Conservation (phyloP, 2,888 invertebrate species). For the Rhyacophila evoluta region DNA sequence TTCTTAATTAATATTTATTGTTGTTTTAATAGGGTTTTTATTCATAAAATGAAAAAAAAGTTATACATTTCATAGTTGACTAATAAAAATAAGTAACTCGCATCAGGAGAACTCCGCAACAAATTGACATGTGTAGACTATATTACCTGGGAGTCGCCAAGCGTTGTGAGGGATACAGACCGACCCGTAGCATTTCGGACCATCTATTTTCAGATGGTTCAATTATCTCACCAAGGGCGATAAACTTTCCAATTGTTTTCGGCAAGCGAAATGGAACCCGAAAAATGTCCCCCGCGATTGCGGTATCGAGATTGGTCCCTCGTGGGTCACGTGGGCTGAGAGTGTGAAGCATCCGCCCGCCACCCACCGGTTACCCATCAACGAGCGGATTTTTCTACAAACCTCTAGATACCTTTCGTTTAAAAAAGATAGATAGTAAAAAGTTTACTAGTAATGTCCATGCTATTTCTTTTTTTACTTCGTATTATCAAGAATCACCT, state of each 20-base stretch:
- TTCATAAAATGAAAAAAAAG: no score
- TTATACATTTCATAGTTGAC: no score
- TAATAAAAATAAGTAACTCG: no score
- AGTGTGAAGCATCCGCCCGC: constrained; percentile 28
- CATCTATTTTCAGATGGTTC: constrained; percentile 52
- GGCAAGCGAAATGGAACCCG: constrained; percentile 35
- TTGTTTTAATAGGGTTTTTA: no score
- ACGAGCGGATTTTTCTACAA: background rate
- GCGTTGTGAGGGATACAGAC: background rate
- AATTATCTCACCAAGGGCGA: constrained; percentile 52
- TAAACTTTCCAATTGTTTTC: constrained; percentile 53
- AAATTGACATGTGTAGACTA: background rate
- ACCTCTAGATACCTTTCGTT: background rate
- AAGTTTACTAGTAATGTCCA: background rate
- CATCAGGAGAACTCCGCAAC: background rate
- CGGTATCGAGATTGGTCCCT: constrained; percentile 33
- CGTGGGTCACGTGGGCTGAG: constrained; percentile 16
- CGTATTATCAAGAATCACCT: background rate
- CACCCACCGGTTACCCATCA: background rate
- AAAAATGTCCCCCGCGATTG: constrained; percentile 36
- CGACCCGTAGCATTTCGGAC: constrained; percentile 37
- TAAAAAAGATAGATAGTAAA: background rate
- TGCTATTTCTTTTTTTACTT: background rate
- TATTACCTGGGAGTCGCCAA: background rate
- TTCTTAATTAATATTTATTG: no score